phyloP scores from a whole-genome alignment of 1,140 invertebrate genomes.

The Philaenus spumarius region DNA sequence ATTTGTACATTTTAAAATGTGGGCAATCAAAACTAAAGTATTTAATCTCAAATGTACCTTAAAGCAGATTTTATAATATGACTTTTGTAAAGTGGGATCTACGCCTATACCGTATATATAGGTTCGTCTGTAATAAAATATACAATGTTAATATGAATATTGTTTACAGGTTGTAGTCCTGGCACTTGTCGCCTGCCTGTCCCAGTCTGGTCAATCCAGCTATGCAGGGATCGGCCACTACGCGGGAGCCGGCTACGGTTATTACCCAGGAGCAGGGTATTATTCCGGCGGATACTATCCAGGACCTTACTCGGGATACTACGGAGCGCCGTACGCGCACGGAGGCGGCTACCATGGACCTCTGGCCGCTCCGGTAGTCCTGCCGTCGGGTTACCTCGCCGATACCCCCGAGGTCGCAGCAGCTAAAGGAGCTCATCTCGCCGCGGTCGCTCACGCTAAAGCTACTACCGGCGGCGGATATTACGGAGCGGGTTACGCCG shows the following conservation, averaged over 20 bases:
- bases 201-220: not conserved
- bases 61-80: no score
- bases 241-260: conserved; percentile 2
- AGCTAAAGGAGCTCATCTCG: conserved; percentile 40
- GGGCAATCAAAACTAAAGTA: no score
- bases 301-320: no score
- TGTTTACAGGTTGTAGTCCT: no score
- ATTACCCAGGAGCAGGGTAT: not conserved
- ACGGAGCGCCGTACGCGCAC: conserved; percentile 30
- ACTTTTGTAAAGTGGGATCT: no score
- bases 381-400: conserved; percentile 37
- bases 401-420: conserved; percentile 46
- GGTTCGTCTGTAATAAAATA: no score
- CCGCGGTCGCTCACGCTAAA: conserved; percentile 34
- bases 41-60: no score
- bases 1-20: no score
- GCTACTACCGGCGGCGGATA: no score
- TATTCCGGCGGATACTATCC: not conserved
- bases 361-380: conserved; percentile 9
- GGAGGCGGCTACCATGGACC: not conserved
- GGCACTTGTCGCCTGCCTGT: conserved; percentile 2
- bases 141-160: no score
- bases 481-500: no score
- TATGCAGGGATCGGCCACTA: not conserved
- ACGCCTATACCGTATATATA: no score